phyloP scores from a whole-genome alignment of 1,140 invertebrate genomes.

The Rhyzopertha dominica region DNA sequence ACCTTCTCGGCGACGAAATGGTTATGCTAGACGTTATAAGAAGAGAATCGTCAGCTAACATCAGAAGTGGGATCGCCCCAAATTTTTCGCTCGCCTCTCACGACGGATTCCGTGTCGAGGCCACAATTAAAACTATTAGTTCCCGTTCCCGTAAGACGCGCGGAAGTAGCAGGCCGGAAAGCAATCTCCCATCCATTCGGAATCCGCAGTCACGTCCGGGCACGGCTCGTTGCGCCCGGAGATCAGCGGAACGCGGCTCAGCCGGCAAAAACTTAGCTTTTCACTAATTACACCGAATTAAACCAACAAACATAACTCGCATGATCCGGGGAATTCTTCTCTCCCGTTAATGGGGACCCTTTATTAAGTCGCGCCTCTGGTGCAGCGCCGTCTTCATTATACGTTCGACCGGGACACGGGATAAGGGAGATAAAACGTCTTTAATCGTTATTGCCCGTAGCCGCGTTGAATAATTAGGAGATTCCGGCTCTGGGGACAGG shows the following conservation, averaged over 20 bases:
- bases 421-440: not conserved
- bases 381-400: slow-evolving; percentile 10
- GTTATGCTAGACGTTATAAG: too few species aligned
- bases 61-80: too few species aligned
- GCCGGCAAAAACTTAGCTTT: slow-evolving; percentile 24
- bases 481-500: too few species aligned
- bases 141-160: too few species aligned
- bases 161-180: too few species aligned
- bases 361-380: not conserved
- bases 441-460: slow-evolving; percentile 12
- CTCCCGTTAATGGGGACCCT: not conserved
- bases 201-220: slow-evolving; percentile 27
- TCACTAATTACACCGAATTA: slow-evolving; percentile 23
- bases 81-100: too few species aligned
- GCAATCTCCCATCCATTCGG: too few species aligned
- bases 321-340: slow-evolving; percentile 18
- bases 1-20: too few species aligned
- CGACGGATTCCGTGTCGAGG: too few species aligned
- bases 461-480: too few species aligned
- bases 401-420: slow-evolving; percentile 3
- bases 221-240: slow-evolving; percentile 20
- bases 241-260: slow-evolving; percentile 13
- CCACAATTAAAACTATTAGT: too few species aligned
- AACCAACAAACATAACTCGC: slow-evolving; percentile 19
- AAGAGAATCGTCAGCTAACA: too few species aligned